phyloP scores from a whole-genome alignment of 2,888 invertebrate species.

The Mesorhabditis spiculigera region DNA sequence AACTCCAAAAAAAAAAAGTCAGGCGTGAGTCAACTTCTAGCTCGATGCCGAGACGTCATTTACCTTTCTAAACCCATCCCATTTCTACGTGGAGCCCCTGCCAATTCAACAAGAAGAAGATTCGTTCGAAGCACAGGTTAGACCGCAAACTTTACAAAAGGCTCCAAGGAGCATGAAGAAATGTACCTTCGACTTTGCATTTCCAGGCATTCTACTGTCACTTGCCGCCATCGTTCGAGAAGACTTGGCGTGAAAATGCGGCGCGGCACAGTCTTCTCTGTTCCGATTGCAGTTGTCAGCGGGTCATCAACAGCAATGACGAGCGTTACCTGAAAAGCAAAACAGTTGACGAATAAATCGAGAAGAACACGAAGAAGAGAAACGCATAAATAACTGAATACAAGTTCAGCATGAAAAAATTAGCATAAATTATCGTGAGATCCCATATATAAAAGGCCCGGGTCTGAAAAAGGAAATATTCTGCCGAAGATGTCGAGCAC shows the following conservation, averaged over 20 bases:
- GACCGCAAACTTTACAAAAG: not conserved
- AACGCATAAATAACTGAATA: too few relatives aligned
- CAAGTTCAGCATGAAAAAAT: too few relatives aligned
- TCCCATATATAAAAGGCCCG: too few relatives aligned
- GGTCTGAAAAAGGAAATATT: too few relatives aligned
- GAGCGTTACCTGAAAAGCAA: not conserved
- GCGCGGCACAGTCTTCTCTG: not conserved
- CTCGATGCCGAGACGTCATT: not conserved
- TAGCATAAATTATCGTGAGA: too few relatives aligned
- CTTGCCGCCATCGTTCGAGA: not conserved
- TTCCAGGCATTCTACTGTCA: constrained; percentile 1
- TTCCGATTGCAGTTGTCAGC: not conserved
- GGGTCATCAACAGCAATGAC: not conserved
- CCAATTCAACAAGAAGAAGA: not conserved
- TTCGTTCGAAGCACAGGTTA: not conserved
- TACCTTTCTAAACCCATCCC: not conserved
- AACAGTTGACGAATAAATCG: not conserved
- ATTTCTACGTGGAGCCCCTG: constrained; percentile 2
- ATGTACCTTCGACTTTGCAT: not conserved
- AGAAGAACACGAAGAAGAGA: not conserved
- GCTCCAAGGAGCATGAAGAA: too few relatives aligned
- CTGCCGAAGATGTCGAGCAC: too few relatives aligned
- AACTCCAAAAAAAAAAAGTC: not conserved
- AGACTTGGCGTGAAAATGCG: not conserved
- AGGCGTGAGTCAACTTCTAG: not conserved